phyloP scores from a whole-genome alignment of 2,797 vertebrate species.

The Arctocebus calabarensis region DNA sequence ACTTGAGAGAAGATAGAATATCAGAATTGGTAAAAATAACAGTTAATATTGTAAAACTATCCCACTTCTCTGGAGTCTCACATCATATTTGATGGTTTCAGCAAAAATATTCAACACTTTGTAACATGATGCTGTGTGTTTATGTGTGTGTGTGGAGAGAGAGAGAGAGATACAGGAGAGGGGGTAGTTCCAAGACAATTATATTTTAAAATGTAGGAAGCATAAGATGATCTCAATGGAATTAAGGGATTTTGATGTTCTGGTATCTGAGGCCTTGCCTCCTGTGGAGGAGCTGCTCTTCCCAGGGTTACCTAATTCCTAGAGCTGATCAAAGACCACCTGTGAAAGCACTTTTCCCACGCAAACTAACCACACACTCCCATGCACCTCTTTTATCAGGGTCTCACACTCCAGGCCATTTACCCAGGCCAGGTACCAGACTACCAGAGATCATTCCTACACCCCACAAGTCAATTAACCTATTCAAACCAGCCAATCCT shows the following conservation, averaged over 20 bases:
- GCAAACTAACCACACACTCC: neutral
- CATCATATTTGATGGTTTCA: slow-evolving; percentile 4
- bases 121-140: neutral
- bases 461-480: neutral
- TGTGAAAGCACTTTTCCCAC: neutral
- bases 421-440: neutral
- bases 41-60: neutral
- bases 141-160: neutral
- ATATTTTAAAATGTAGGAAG: neutral
- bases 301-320: neutral
- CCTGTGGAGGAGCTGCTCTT: neutral
- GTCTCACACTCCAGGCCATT: neutral
- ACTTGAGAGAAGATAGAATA: neutral
- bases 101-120: neutral
- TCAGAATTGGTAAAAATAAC: neutral
- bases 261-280: neutral
- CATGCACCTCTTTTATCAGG: neutral
- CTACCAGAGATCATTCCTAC: neutral
- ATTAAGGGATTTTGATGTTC: neutral
- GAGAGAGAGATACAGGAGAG: neutral
- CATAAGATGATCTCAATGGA: neutral
- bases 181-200: neutral
- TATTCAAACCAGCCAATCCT: neutral
- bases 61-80: neutral
- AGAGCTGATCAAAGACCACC: neutral